A percentile compares a stretch with the other conserved stretches of the same genome.
Evolutionary conservation across 2,797 vertebrate species (phyloP).

Genomic region (Phaenicophaeus curvirostris): DNA sequence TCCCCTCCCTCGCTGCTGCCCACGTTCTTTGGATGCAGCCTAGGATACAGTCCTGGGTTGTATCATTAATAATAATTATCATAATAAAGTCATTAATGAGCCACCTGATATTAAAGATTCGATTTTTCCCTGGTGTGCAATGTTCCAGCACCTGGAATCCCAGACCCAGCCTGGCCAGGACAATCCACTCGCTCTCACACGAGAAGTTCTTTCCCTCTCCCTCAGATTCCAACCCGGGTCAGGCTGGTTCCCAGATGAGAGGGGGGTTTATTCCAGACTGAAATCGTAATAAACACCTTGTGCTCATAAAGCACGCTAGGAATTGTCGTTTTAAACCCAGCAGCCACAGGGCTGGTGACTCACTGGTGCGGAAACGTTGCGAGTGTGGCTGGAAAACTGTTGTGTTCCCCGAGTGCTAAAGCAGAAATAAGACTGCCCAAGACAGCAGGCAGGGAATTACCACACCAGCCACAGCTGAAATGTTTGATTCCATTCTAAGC

Average conservation of each 20-base stretch:
- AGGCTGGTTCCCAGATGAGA: neutral
- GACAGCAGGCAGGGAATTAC: neutral
- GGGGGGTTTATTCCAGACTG: neutral
- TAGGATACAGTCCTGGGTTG: too few relatives aligned
- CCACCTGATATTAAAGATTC: neutral
- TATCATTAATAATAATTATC: too few relatives aligned
- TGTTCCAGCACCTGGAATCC: neutral
- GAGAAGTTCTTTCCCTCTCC: neutral
- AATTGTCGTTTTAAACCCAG: neutral
- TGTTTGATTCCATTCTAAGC: neutral
- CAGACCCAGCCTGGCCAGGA: neutral
- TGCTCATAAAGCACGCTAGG: neutral
- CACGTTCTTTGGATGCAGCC: too few relatives aligned
- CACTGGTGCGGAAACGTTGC: neutral
- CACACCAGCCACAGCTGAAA: neutral
- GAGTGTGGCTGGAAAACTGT: neutral
- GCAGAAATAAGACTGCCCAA: neutral
- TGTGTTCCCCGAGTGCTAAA: neutral
- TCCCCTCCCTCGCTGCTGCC: too few relatives aligned
- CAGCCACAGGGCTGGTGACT: neutral
- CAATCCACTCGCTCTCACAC: conserved; percentile 32
- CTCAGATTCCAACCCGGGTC: neutral
- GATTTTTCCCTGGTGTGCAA: neutral
- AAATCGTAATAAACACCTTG: neutral
- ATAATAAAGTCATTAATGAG: too few relatives aligned